Evolutionary conservation across 2,113 vertebrate genomes (phyloP).

Genomic region (Nothobranchius kuhntae): DNA sequence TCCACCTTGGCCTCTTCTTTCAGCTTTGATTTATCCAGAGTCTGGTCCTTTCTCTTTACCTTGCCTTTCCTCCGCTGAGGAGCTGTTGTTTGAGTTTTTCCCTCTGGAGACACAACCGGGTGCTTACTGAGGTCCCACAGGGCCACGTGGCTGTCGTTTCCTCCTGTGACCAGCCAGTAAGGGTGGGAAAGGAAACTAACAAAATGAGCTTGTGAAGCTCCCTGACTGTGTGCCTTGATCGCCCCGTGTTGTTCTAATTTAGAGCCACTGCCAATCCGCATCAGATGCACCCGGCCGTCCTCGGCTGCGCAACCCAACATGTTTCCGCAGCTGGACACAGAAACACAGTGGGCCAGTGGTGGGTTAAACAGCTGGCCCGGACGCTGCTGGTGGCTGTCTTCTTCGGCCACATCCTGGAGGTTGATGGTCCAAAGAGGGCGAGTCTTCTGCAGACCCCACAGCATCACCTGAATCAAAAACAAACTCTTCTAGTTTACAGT

Average conservation of each 20-base stretch:
- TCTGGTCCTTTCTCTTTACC: conserved; percentile 64
- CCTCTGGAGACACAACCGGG: conserved; percentile 74
- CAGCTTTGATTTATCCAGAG: conserved; percentile 21
- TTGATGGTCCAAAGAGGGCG: conserved; percentile 88
- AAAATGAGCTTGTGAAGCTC: conserved; percentile 90
- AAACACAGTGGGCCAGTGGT: conserved; percentile 87
- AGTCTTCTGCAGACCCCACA: conserved; percentile 93
- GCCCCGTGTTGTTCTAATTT: conserved; percentile 82
- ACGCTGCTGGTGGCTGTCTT: conserved; percentile 59
- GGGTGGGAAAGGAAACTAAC: conserved; percentile 79
- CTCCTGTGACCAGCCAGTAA: conserved; percentile 87
- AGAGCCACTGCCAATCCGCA: conserved; percentile 82
- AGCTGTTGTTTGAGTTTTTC: conserved; percentile 31
- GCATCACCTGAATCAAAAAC: conserved; percentile 81
- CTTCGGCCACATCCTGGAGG: conserved; percentile 84
- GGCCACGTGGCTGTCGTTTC: conserved; percentile 89
- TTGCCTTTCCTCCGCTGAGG: conserved; percentile 78
- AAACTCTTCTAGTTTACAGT: not conserved
- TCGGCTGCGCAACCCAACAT: conserved; percentile 89
- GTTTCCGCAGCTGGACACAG: conserved; percentile 87
- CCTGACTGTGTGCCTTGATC: conserved; percentile 86
- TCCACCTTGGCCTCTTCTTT: conserved; percentile 31
- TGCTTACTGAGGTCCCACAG: conserved; percentile 87
- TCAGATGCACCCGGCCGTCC: conserved; percentile 87
- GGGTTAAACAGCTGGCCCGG: conserved; percentile 90